Percentiles rank a stretch among this genome's conserved stretches.
These are phyloP conservation scores for Ailuropoda melanoleuca DNA, from an alignment of 2,113 vertebrate species.

Conservation along the genomic window DNA sequence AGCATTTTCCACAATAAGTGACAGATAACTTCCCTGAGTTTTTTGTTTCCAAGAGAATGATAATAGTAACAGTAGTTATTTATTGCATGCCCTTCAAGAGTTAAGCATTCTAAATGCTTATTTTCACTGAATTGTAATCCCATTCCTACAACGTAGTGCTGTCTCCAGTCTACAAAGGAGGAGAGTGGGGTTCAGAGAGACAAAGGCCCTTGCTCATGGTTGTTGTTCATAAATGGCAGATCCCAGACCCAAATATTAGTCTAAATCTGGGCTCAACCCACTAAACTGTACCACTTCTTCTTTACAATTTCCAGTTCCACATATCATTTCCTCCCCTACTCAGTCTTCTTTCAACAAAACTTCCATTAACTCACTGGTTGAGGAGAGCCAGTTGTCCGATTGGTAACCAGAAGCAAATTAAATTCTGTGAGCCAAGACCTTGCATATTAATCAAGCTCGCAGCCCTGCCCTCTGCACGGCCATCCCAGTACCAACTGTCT, in stretches of 20 bases:
- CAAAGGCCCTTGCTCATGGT: neutral
- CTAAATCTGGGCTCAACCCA: neutral
- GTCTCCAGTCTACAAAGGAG: neutral
- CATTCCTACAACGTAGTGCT: neutral
- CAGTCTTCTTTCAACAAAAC: neutral
- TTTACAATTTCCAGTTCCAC: neutral
- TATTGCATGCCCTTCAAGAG: neutral
- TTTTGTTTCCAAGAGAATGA: neutral
- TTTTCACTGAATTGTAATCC: neutral
- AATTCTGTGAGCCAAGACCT: neutral
- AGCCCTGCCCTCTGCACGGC: too few species aligned
- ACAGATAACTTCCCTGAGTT: neutral
- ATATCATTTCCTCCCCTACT: neutral
- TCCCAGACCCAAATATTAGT: neutral
- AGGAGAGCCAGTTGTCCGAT: neutral
- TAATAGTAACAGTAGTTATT: neutral
- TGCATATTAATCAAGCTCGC: neutral
- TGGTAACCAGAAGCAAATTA: neutral
- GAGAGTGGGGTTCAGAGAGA: neutral
- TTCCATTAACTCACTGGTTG: neutral
- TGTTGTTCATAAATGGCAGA: neutral
- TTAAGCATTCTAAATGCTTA: neutral
- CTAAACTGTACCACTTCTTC: neutral
- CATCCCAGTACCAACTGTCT: neutral
- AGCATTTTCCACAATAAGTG: neutral